Conservation (phyloP, 2,797 vertebrate genomes). For the Limnodromus scolopaceus region DNA sequence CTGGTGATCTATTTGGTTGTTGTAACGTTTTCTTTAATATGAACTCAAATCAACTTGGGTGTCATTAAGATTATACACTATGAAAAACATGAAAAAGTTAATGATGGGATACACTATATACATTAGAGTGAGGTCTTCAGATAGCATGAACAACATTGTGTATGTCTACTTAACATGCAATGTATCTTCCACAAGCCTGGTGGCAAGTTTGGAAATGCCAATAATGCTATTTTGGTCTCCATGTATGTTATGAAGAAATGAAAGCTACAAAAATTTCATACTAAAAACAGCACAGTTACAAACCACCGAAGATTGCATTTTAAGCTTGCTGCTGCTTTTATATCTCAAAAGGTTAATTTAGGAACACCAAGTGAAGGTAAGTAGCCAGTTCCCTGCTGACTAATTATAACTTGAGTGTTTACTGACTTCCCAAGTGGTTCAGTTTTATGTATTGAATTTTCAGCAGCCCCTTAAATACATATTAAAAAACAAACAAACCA, state of each 20-base stretch:
- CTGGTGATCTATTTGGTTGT: not conserved
- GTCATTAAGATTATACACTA: not conserved
- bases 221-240: not conserved
- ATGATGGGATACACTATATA: not conserved
- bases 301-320: not conserved
- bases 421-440: constrained; percentile 3
- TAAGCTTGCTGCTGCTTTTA: not conserved
- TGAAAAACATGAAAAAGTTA: not conserved
- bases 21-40: not conserved
- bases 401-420: constrained; percentile 26
- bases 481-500: not conserved
- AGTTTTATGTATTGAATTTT: constrained; percentile 10
- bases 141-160: not conserved
- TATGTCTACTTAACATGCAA: not conserved
- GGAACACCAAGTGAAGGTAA: not conserved
- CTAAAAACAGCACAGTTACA: not conserved
- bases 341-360: constrained; percentile 13
- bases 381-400: not conserved
- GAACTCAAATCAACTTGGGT: not conserved
- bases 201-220: not conserved
- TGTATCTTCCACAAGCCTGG: not conserved
- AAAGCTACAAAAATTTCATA: not conserved
- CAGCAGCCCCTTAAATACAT: not conserved
- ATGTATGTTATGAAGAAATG: not conserved
- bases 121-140: not conserved